These are phyloP conservation scores for Micromys minutus DNA, from an alignment of 2,113 vertebrate genomes.

Conservation along the genomic window DNA sequence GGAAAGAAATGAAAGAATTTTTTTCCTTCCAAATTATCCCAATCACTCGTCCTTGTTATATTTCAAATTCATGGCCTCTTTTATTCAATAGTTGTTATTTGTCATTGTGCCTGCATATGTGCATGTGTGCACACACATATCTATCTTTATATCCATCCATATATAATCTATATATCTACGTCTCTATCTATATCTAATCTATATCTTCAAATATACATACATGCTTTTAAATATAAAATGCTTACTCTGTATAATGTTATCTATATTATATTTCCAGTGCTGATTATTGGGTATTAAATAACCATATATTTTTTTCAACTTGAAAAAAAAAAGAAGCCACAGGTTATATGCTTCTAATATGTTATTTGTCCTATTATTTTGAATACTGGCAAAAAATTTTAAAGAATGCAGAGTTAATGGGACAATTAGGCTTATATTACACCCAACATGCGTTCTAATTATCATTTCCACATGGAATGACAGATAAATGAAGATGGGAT, in stretches of 20 bases:
- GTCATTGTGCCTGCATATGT: too few relatives aligned
- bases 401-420: not conserved
- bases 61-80: not conserved
- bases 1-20: too few relatives aligned
- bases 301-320: not conserved
- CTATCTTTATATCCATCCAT: too few relatives aligned
- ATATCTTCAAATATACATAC: not conserved
- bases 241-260: not conserved
- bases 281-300: not conserved
- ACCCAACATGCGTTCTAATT: accelerated
- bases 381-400: not conserved
- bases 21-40: not conserved
- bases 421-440: not conserved
- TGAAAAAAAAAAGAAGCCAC: too few relatives aligned
- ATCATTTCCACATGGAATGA: not conserved
- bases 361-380: not conserved
- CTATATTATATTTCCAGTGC: not conserved
- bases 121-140: too few relatives aligned
- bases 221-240: not conserved
- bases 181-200: too few relatives aligned
- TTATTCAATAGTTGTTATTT: not conserved
- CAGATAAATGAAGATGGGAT: too few relatives aligned
- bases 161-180: too few relatives aligned
- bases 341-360: not conserved
- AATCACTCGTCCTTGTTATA: not conserved